These are phyloP conservation scores for Drosophila setosimentum DNA, from an alignment of 2,888 invertebrate genomes.

Conservation along the genomic window DNA sequence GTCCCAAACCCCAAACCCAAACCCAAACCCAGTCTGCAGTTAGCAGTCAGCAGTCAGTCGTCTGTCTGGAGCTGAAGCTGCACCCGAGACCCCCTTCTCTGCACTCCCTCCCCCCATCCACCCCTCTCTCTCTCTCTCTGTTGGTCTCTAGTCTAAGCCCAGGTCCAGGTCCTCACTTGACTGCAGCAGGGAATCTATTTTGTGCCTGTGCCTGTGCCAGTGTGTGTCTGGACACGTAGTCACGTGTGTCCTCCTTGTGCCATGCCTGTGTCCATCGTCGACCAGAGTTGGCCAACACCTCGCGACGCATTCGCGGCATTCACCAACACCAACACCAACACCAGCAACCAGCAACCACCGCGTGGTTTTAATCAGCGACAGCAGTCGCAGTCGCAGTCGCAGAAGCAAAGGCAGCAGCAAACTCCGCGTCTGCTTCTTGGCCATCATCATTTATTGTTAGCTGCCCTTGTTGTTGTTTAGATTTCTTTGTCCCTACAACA, in stretches of 20 bases:
- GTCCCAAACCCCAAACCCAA: constrained; percentile 19
- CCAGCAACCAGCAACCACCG: constrained; percentile 48
- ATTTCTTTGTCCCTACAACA: constrained; percentile 74
- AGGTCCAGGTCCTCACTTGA: constrained; percentile 23
- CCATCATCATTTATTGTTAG: constrained; percentile 76
- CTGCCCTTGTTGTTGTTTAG: constrained; percentile 71
- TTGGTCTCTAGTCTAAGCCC: not conserved
- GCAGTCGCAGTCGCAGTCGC: constrained; percentile 69
- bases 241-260: constrained; percentile 52
- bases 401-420: not conserved
- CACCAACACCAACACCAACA: constrained; percentile 6
- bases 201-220: constrained; percentile 14
- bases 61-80: constrained; percentile 60
- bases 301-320: constrained; percentile 77
- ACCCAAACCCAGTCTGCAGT: constrained; percentile 4
- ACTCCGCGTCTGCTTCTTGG: constrained; percentile 51
- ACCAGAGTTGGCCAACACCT: constrained; percentile 66
- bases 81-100: constrained; percentile 29
- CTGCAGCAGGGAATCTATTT: constrained; percentile 23
- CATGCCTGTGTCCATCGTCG: constrained; percentile 8
- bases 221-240: constrained; percentile 59
- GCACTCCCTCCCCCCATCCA: not conserved
- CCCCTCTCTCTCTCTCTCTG: not conserved
- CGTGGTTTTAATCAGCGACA: constrained; percentile 74
- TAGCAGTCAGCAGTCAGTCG: constrained; percentile 21